These are phyloP conservation scores for Hydrochoerus hydrochaeris DNA, from an alignment of 2,113 vertebrate species.

Conservation along the genomic window DNA sequence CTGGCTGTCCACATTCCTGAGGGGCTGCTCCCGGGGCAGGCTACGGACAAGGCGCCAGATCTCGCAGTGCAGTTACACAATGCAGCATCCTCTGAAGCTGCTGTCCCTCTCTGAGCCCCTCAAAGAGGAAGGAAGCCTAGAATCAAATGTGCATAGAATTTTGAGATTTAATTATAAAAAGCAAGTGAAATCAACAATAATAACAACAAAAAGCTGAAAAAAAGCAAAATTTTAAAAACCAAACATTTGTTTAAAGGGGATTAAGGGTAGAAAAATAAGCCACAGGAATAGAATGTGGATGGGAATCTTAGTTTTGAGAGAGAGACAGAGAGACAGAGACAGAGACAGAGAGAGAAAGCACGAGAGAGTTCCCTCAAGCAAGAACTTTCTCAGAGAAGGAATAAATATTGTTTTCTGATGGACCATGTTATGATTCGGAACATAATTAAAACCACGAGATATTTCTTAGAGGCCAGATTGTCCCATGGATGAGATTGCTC, in stretches of 20 bases:
- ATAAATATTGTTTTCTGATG: background rate
- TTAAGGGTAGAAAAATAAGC: background rate
- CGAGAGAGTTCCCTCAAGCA: background rate
- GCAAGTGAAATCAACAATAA: background rate
- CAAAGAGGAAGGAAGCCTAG: background rate
- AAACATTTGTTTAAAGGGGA: background rate
- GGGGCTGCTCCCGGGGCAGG: background rate
- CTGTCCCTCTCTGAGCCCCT: background rate
- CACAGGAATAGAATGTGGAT: background rate
- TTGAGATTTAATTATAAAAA: background rate
- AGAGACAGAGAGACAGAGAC: background rate
- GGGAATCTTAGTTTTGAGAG: background rate
- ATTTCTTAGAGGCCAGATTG: constrained; percentile 33
- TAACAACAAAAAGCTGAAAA: background rate
- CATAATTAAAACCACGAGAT: background rate
- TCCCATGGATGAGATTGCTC: background rate
- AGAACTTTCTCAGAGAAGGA: background rate
- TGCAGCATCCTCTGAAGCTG: background rate
- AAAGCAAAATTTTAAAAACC: background rate
- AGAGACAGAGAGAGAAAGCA: no score
- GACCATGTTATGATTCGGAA: background rate
- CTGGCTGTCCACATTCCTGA: constrained; percentile 38
- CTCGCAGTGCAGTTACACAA: background rate
- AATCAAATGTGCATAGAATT: background rate
- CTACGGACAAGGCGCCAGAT: background rate